Conservation (phyloP, 2,888 invertebrate species). For the Odontocolon sp. region DNA sequence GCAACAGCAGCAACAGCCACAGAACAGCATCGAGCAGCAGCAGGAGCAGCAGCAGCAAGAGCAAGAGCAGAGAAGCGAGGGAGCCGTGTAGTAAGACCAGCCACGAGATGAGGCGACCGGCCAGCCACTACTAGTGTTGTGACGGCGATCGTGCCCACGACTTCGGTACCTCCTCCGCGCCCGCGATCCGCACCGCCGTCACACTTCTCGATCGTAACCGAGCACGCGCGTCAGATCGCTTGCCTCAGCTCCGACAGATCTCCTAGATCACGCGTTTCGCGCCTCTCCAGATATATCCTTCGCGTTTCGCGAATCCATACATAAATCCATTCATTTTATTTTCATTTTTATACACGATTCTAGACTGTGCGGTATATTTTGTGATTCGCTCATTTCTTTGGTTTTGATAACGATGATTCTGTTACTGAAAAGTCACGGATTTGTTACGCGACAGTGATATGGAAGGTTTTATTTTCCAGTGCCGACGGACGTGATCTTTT, state of each 20-base stretch:
- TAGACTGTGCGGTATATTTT: background rate
- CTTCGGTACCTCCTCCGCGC: conserved; percentile 68
- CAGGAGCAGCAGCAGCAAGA: conserved; percentile 24
- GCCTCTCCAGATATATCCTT: conserved; percentile 24
- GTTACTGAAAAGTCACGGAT: background rate
- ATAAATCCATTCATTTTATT: background rate
- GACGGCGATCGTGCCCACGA: conserved; percentile 77
- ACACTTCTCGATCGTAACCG: conserved; percentile 62
- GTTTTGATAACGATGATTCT: background rate
- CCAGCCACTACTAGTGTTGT: conserved; percentile 74
- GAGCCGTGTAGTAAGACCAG: conserved; percentile 41
- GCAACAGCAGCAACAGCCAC: conserved; percentile 14
- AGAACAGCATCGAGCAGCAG: conserved; percentile 22
- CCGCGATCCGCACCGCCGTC: conserved; percentile 49
- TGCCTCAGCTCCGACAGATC: conserved; percentile 56
- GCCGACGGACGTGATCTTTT: conserved; percentile 29
- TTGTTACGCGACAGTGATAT: background rate
- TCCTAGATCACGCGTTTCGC: conserved; percentile 45
- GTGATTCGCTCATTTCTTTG: background rate
- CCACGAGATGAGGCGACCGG: conserved; percentile 62
- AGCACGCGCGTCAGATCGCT: conserved; percentile 60
- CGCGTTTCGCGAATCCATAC: background rate
- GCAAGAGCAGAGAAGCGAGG: conserved; percentile 38
- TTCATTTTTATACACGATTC: background rate
- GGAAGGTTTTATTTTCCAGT: conserved; percentile 20